These are phyloP conservation scores for Amphipyra berbera DNA, from an alignment of 2,888 invertebrate genomes.

Conservation along the genomic window DNA sequence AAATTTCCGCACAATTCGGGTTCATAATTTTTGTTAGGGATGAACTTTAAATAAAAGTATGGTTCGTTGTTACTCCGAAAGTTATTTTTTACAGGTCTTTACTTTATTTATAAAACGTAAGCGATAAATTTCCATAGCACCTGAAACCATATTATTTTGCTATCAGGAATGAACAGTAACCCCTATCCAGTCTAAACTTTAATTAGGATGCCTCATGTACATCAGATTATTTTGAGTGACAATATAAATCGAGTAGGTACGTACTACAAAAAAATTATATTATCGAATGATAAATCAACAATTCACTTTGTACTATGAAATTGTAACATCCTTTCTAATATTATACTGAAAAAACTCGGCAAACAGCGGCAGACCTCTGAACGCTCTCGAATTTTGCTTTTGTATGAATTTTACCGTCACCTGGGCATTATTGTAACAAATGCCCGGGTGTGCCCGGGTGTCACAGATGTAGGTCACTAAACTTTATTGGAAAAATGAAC, in stretches of 20 bases:
- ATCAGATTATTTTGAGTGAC: slow-evolving; percentile 1
- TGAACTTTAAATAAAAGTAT: neutral
- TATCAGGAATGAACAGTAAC: slow-evolving; percentile 13
- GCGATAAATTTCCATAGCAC: too few species aligned
- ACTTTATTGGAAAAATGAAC: slow-evolving; percentile 29
- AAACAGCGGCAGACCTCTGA: slow-evolving; percentile 1
- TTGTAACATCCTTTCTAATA: too few species aligned
- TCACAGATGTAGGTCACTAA: slow-evolving; percentile 47
- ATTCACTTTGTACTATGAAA: too few species aligned
- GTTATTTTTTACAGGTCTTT: neutral
- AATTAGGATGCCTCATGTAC: neutral
- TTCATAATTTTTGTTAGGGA: neutral
- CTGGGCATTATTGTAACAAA: slow-evolving; percentile 40
- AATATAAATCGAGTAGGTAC: too few species aligned
- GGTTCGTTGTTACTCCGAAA: neutral
- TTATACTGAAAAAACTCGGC: slow-evolving; percentile 9
- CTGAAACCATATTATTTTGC: neutral
- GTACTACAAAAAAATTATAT: too few species aligned
- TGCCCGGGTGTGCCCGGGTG: slow-evolving; percentile 19
- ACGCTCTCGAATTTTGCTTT: slow-evolving; percentile 7
- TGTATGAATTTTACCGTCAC: slow-evolving; percentile 32
- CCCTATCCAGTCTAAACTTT: neutral
- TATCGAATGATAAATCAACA: too few species aligned
- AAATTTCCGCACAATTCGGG: slow-evolving; percentile 1
- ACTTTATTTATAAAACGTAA: neutral